phyloP scores from a whole-genome alignment of 1,140 invertebrate genomes.

The Hylyphantes graminicola region DNA sequence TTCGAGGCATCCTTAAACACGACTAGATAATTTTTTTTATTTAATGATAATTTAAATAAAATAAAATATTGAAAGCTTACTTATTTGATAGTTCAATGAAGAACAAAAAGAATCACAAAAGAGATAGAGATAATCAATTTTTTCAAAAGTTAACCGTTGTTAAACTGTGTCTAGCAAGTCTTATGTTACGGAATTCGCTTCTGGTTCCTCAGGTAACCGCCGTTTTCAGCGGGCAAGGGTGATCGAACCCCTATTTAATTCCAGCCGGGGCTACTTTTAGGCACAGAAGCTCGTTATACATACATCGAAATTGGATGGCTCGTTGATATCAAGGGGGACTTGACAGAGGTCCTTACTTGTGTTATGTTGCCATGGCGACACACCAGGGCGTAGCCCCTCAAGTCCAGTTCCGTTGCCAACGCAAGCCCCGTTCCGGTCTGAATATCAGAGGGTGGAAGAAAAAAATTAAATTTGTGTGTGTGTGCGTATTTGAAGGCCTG shows the following conservation, averaged over 20 bases:
- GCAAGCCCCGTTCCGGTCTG: slow-evolving; percentile 43
- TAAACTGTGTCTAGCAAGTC: background rate
- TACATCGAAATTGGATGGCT: slow-evolving; percentile 18
- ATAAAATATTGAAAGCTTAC: background rate
- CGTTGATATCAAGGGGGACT: slow-evolving; percentile 6
- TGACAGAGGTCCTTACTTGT: slow-evolving; percentile 21
- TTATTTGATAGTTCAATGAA: background rate
- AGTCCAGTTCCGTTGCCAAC: slow-evolving; percentile 48
- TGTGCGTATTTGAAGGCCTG: background rate
- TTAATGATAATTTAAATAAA: background rate
- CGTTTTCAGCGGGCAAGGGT: background rate
- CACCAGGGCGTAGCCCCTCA: slow-evolving; percentile 31
- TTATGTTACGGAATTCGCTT: background rate
- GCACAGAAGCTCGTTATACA: slow-evolving; percentile 27
- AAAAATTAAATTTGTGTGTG: slow-evolving; percentile 24
- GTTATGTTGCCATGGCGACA: slow-evolving; percentile 44
- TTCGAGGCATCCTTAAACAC: too few species aligned
- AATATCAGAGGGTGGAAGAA: slow-evolving; percentile 4
- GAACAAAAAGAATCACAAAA: background rate
- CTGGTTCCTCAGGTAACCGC: background rate
- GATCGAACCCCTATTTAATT: slow-evolving; percentile 27
- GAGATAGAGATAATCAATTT: background rate
- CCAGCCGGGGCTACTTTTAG: slow-evolving; percentile 30
- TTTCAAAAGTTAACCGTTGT: background rate
- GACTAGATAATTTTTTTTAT: too few species aligned